Percentiles rank a stretch among this genome's conserved stretches.
phyloP scores from a whole-genome alignment of 2,888 invertebrate species.

The Sesamia inferens region DNA sequence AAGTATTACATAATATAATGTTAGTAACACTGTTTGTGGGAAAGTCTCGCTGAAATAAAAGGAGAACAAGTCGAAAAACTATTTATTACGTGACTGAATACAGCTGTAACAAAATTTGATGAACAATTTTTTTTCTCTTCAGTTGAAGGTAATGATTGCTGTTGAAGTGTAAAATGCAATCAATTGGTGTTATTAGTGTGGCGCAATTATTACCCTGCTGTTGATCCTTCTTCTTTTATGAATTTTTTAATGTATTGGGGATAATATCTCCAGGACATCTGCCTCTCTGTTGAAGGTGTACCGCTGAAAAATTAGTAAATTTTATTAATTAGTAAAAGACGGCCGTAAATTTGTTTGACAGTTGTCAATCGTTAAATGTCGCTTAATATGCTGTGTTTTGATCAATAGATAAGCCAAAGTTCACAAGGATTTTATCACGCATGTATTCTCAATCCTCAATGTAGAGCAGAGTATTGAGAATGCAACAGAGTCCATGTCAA shows the following conservation, averaged over 20 bases:
- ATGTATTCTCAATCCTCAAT: neutral
- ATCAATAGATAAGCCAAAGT: neutral
- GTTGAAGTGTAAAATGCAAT: neutral
- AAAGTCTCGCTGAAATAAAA: conserved; percentile 44
- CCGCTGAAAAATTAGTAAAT: conserved; percentile 41
- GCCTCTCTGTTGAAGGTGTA: conserved; percentile 38
- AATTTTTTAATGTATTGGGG: conserved; percentile 12
- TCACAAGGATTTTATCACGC: neutral
- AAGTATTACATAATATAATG: conserved; percentile 30
- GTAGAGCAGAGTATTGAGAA: neutral
- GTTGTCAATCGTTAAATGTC: too few species aligned
- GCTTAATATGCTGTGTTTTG: neutral
- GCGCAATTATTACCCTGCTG: neutral
- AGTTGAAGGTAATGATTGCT: neutral
- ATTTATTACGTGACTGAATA: conserved; percentile 57
- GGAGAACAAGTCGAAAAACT: conserved; percentile 53
- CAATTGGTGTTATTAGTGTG: neutral
- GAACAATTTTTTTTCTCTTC: conserved; percentile 26
- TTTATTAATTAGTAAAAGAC: neutral
- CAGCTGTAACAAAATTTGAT: conserved; percentile 36
- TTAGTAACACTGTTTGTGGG: conserved; percentile 19
- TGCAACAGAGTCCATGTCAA: neutral
- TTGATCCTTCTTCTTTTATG: neutral
- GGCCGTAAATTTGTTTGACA: neutral
- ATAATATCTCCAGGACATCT: conserved; percentile 34